Conservation (phyloP, 2,797 vertebrate genomes). For the Cirrhinus molitorella region DNA sequence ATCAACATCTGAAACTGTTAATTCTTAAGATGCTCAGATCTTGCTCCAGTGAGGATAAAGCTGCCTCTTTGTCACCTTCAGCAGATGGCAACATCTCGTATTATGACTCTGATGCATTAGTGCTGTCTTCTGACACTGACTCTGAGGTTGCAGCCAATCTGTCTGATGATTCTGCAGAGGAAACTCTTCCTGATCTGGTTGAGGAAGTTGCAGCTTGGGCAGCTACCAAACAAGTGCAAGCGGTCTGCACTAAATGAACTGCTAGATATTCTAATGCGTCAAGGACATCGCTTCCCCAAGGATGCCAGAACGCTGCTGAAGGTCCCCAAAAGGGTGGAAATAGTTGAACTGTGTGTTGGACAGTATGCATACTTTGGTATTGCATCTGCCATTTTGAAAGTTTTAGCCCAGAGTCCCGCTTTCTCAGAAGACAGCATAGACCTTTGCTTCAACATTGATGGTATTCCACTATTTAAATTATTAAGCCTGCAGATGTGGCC, state of each 20-base stretch:
- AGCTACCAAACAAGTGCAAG: constrained; percentile 10
- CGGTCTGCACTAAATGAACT: neutral
- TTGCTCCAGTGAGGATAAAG: constrained; percentile 1
- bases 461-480: neutral
- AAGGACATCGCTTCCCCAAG: constrained; percentile 1
- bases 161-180: neutral
- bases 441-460: neutral
- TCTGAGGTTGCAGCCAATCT: neutral
- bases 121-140: neutral
- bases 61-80: neutral
- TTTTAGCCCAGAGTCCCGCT: neutral
- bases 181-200: constrained; percentile 6
- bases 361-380: no score
- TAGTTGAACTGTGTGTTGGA: no score
- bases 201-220: neutral
- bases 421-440: neutral
- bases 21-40: no score
- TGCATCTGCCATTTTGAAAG: no score
- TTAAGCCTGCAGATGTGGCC: neutral
- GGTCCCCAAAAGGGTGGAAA: neutral
- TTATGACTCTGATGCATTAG: constrained; percentile 1
- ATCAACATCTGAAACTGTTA: no score
- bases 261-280: constrained; percentile 1
- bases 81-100: neutral
- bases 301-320: neutral